Evolutionary conservation across 2,797 vertebrate species (phyloP).

Genomic region (Esox lucius): DNA sequence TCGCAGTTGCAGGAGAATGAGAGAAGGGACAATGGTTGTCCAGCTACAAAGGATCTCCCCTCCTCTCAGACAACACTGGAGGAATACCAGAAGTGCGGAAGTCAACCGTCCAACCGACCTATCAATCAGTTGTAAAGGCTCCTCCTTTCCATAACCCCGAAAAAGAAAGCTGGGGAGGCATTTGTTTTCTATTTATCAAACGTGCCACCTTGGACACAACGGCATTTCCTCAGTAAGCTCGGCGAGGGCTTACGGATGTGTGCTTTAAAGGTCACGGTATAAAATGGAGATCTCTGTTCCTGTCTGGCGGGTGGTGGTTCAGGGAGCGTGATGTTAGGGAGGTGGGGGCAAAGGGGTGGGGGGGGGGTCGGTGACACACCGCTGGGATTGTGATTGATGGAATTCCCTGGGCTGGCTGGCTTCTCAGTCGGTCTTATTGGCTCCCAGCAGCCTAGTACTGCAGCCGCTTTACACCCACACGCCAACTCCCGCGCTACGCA

Average conservation of each 20-base stretch:
- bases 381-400: constrained; percentile 59
- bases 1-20: background rate
- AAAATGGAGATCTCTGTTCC: constrained; percentile 41
- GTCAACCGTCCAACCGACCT: constrained; percentile 50
- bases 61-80: background rate
- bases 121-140: constrained; percentile 24
- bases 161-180: background rate
- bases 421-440: constrained; percentile 37
- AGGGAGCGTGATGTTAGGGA: background rate
- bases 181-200: constrained; percentile 17
- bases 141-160: constrained; percentile 34
- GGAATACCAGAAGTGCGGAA: constrained; percentile 8
- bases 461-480: constrained; percentile 43
- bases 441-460: constrained; percentile 41
- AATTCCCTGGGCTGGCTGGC: constrained; percentile 36
- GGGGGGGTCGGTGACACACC: constrained; percentile 41
- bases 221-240: background rate
- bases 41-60: background rate
- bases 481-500: background rate
- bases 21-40: constrained; percentile 1
- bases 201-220: background rate
- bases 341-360: constrained; percentile 32
- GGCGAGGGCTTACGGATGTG: background rate
- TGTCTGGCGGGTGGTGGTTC: constrained; percentile 31
- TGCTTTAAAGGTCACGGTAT: constrained; percentile 40